These are phyloP conservation scores for Agriopis aurantiaria DNA, from an alignment of 2,888 invertebrate species.

Conservation along the genomic window DNA sequence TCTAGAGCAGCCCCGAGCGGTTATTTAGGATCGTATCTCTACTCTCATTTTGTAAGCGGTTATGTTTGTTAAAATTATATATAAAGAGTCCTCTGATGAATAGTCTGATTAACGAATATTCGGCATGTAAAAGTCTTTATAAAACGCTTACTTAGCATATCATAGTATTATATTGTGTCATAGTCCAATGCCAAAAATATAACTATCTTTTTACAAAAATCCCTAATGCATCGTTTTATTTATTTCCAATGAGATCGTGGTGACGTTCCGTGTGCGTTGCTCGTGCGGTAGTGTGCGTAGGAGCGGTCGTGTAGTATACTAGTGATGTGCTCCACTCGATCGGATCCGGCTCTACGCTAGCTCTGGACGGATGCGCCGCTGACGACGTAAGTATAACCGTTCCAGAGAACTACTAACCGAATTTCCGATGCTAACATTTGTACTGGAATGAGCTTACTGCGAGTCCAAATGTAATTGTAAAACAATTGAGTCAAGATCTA, in stretches of 20 bases:
- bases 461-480: neutral
- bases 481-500: no score
- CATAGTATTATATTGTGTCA: conserved; percentile 87
- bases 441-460: neutral
- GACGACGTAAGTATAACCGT: conserved; percentile 15
- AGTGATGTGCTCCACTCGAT: conserved; percentile 23
- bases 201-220: conserved; percentile 87
- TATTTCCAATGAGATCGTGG: conserved; percentile 55
- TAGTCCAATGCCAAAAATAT: conserved; percentile 87
- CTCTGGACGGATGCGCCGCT: conserved; percentile 6
- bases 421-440: neutral
- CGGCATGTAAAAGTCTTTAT: conserved; percentile 87
- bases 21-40: conserved; percentile 75
- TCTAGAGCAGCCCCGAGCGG: conserved; percentile 77
- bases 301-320: conserved; percentile 2
- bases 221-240: conserved; percentile 83
- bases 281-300: conserved; percentile 34
- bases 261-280: conserved; percentile 33
- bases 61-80: conserved; percentile 86
- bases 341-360: neutral
- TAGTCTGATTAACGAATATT: conserved; percentile 86
- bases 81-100: conserved; percentile 86
- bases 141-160: conserved; percentile 87
- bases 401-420: conserved; percentile 3
- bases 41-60: conserved; percentile 84